Conservation (phyloP, 2,113 vertebrate genomes). For the Rhadina sibilatrix region DNA sequence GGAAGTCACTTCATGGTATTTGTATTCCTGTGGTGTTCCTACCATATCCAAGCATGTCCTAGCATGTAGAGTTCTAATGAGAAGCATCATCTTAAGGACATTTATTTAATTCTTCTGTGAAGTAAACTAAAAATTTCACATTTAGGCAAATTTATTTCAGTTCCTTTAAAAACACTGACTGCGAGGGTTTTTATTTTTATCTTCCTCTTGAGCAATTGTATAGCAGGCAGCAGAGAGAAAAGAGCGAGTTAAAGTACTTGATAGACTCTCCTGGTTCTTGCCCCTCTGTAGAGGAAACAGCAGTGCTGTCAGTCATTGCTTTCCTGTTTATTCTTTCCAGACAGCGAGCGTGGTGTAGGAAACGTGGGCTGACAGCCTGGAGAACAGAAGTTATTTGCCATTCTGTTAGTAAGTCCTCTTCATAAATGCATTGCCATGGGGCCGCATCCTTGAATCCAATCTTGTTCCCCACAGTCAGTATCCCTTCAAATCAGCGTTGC, state of each 20-base stretch:
- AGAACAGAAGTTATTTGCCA: background rate
- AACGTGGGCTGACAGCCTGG: background rate
- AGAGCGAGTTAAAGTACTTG: background rate
- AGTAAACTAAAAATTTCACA: background rate
- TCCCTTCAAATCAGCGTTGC: slow-evolving; percentile 40
- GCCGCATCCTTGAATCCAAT: slow-evolving; percentile 29
- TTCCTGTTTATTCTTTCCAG: background rate
- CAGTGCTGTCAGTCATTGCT: background rate
- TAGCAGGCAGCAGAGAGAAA: background rate
- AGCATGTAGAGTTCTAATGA: background rate
- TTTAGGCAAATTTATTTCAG: background rate
- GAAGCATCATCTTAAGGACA: background rate
- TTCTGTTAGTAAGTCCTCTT: slow-evolving; percentile 10
- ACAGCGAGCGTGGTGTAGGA: background rate
- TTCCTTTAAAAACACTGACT: background rate
- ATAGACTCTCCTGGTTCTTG: background rate
- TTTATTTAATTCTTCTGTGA: background rate
- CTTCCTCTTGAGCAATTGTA: background rate
- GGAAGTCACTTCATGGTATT: background rate
- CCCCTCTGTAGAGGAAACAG: background rate
- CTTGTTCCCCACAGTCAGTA: slow-evolving; percentile 47
- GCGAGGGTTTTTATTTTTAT: background rate
- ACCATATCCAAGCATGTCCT: background rate
- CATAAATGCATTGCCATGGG: slow-evolving; percentile 40
- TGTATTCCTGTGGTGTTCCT: background rate